phyloP scores from a whole-genome alignment of 2,888 invertebrate genomes.

The Aporophyla lueneburgensis region DNA sequence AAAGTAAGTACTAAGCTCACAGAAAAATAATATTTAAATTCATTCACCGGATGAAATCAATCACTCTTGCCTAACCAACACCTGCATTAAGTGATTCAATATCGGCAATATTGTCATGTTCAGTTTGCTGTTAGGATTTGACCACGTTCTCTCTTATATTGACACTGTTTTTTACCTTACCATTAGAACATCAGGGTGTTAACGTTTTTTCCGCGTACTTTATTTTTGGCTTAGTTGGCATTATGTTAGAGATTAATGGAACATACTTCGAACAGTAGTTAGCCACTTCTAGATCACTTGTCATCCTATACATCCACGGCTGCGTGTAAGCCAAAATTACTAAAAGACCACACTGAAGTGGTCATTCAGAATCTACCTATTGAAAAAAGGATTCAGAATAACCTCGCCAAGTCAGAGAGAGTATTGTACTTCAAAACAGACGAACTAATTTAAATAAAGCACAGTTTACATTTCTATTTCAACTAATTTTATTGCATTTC shows the following conservation, averaged over 20 bases:
- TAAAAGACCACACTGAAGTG: neutral
- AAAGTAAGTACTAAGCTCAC: too few species aligned
- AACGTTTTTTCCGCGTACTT: too few species aligned
- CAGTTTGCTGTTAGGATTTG: too few species aligned
- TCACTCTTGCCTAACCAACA: too few species aligned
- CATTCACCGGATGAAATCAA: too few species aligned
- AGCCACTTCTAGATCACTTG: neutral
- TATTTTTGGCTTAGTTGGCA: neutral
- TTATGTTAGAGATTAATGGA: neutral
- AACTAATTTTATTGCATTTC: slow-evolving; percentile 23
- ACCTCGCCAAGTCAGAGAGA: neutral
- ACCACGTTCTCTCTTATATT: too few species aligned
- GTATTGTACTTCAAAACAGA: neutral
- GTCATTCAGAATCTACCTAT: neutral
- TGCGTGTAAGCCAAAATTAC: neutral
- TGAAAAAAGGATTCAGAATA: neutral
- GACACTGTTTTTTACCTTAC: too few species aligned
- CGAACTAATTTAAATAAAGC: slow-evolving; percentile 31
- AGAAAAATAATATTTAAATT: too few species aligned
- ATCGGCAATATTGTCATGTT: too few species aligned
- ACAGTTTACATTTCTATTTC: slow-evolving; percentile 22
- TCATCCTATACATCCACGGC: neutral
- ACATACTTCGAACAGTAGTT: too few species aligned
- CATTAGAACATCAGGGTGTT: too few species aligned
- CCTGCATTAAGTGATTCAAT: too few species aligned